Evolutionary conservation across 2,888 invertebrate species (phyloP).

Genomic region (Drosophila nr. perissopoda): DNA sequence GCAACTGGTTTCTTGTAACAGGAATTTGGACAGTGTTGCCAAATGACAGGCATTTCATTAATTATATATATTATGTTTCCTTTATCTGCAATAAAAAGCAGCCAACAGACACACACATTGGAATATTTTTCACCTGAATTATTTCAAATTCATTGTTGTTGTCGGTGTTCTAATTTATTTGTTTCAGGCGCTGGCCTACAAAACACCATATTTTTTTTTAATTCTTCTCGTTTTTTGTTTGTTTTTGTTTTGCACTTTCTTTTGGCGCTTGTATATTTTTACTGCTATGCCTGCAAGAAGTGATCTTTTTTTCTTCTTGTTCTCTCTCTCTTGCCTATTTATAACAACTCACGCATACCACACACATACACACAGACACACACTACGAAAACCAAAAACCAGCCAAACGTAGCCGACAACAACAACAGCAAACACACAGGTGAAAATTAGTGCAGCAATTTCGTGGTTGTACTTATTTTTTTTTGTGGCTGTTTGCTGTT

Average conservation of each 20-base stretch:
- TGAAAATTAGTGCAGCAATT: slow-evolving; percentile 72
- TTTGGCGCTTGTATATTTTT: slow-evolving; percentile 57
- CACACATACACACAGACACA: slow-evolving; percentile 37
- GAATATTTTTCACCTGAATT: slow-evolving; percentile 45
- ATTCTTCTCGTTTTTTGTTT: slow-evolving; percentile 20
- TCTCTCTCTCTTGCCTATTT: slow-evolving; percentile 61
- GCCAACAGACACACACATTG: neutral
- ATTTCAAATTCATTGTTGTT: slow-evolving; percentile 29
- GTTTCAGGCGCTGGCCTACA: slow-evolving; percentile 61
- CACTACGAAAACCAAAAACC: slow-evolving; percentile 36
- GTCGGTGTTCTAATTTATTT: slow-evolving; percentile 70
- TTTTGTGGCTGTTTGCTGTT: slow-evolving; percentile 24
- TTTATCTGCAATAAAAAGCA: slow-evolving; percentile 7
- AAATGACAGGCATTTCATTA: slow-evolving; percentile 47
- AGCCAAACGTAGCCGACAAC: slow-evolving; percentile 57
- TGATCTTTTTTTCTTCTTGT: slow-evolving; percentile 54
- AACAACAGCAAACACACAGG: slow-evolving; percentile 54
- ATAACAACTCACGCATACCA: slow-evolving; percentile 68
- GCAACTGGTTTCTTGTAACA: slow-evolving; percentile 72
- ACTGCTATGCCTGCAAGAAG: slow-evolving; percentile 58
- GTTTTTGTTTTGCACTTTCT: slow-evolving; percentile 70
- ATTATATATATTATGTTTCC: slow-evolving; percentile 29
- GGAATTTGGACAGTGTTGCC: slow-evolving; percentile 60
- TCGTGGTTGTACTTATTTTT: slow-evolving; percentile 36
- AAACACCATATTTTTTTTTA: slow-evolving; percentile 46